Percentiles rank a stretch among this genome's conserved stretches.
Evolutionary conservation across 2,113 vertebrate genomes (phyloP).

Genomic region (Romanogobio albipinnatus): DNA sequence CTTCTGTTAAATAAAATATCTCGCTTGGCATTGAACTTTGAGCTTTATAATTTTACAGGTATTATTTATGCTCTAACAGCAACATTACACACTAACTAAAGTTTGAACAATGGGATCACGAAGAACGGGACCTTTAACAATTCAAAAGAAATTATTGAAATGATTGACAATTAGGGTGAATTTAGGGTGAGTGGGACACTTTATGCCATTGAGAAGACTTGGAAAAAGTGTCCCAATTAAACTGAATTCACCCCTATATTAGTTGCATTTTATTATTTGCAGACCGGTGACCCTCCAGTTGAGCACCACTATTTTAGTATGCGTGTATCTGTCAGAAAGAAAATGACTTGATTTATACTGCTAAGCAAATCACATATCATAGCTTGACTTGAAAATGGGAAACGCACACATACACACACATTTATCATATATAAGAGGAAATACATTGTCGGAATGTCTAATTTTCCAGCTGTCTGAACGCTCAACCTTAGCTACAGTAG

Average conservation of each 20-base stretch:
- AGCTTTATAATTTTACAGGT: too few species aligned
- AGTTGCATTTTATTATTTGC: not conserved
- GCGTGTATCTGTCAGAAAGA: not conserved
- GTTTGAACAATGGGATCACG: too few species aligned
- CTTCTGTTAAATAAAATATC: too few species aligned
- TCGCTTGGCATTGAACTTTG: too few species aligned
- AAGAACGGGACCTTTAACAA: too few species aligned
- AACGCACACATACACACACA: constrained; percentile 36
- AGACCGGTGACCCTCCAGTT: not conserved
- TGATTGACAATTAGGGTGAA: too few species aligned
- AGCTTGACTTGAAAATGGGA: constrained; percentile 34
- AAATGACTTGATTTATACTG: constrained; percentile 34
- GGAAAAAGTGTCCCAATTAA: too few species aligned
- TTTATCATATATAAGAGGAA: constrained; percentile 54
- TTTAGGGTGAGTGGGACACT: too few species aligned
- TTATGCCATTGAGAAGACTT: too few species aligned
- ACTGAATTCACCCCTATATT: not conserved
- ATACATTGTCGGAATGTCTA: constrained; percentile 31
- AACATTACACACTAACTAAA: too few species aligned
- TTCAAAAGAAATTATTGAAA: too few species aligned
- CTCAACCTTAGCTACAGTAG: constrained; percentile 47
- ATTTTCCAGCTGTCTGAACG: constrained; percentile 44
- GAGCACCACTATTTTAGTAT: not conserved
- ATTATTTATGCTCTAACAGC: too few species aligned
- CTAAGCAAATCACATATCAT: constrained; percentile 35